Conservation (phyloP, 53 echinoderm and acorn worm genomes). For the Mesocentrotus franciscanus region DNA sequence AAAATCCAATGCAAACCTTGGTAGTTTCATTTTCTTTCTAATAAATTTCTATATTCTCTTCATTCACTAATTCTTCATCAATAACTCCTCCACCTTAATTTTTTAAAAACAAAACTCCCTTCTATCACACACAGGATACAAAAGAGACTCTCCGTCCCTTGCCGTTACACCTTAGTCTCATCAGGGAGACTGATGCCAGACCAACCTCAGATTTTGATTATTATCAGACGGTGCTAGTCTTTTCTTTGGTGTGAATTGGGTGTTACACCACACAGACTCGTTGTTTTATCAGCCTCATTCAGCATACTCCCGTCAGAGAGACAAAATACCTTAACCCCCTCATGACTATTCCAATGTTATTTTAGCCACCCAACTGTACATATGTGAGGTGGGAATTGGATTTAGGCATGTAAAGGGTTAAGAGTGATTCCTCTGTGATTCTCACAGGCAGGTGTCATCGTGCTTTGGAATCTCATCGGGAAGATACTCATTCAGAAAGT, state of each 20-base stretch:
- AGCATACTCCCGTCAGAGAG: neutral
- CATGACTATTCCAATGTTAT: neutral
- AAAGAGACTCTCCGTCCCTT: neutral
- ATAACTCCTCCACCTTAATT: neutral
- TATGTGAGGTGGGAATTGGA: neutral
- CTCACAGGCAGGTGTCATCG: neutral
- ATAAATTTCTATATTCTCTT: no score
- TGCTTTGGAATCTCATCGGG: neutral
- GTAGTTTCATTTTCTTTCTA: no score
- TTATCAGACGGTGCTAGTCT: no score
- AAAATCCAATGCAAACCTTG: no score
- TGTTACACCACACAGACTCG: neutral
- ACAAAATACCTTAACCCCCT: neutral
- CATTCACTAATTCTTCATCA: neutral
- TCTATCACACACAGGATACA: neutral
- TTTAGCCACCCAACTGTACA: neutral
- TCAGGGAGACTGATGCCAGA: no score
- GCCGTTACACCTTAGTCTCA: neutral
- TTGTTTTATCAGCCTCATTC: neutral
- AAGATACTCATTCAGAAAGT: neutral
- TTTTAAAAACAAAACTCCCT: neutral
- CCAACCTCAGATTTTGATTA: no score
- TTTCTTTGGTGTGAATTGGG: no score
- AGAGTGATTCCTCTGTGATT: neutral
- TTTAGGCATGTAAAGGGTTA: neutral